These are phyloP conservation scores for Zosterops lateralis DNA, from an alignment of 2,113 vertebrate species.

Conservation along the genomic window DNA sequence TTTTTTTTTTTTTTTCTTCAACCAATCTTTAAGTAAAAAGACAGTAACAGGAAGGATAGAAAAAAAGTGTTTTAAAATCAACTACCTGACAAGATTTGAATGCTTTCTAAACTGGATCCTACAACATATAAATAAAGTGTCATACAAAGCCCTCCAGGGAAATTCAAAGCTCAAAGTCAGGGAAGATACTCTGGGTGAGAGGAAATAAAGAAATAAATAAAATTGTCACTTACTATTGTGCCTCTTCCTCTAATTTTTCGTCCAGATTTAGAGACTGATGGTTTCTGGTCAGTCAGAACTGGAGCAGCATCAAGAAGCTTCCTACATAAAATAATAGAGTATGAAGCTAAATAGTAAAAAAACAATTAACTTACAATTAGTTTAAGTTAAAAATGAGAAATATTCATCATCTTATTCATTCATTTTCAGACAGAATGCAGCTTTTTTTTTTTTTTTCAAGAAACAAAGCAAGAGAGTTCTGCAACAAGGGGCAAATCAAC, in stretches of 20 bases:
- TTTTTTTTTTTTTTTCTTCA: neutral
- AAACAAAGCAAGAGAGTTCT: neutral
- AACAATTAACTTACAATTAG: neutral
- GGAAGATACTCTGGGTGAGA: neutral
- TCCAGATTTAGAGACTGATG: slow-evolving; percentile 93
- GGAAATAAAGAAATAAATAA: neutral
- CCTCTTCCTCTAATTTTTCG: slow-evolving; percentile 96
- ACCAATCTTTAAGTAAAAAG: neutral
- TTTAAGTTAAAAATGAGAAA: neutral
- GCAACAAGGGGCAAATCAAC: neutral
- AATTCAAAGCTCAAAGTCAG: neutral
- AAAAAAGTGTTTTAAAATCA: neutral
- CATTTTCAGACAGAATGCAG: neutral
- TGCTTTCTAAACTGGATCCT: neutral
- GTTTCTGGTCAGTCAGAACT: slow-evolving; percentile 81
- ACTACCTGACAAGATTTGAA: neutral
- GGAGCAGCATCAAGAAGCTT: slow-evolving; percentile 74
- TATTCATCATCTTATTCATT: neutral
- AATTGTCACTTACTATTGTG: slow-evolving; percentile 85
- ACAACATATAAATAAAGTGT: neutral
- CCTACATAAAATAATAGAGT: slow-evolving; percentile 69
- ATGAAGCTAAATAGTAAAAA: neutral
- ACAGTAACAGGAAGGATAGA: neutral
- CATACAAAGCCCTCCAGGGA: neutral
- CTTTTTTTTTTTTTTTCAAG: neutral